Evolutionary conservation across 1,140 invertebrate species (phyloP).

Genomic region (Penaeus vannamei): DNA sequence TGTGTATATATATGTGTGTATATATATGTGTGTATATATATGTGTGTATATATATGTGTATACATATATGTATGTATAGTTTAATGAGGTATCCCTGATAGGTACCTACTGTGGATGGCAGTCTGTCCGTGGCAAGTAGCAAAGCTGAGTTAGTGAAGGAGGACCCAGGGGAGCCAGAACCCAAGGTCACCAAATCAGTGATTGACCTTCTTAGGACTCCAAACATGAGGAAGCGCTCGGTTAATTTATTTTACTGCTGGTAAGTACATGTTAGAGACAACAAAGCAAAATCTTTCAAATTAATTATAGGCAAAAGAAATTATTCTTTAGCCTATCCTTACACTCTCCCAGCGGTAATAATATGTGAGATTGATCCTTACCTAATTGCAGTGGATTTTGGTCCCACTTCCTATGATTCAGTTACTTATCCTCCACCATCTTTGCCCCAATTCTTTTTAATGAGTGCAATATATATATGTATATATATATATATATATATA

Average conservation of each 20-base stretch:
- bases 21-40: too few relatives aligned
- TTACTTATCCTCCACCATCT: background rate
- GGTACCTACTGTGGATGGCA: slow-evolving; percentile 45
- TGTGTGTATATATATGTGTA: too few relatives aligned
- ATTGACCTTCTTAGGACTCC: slow-evolving; percentile 73
- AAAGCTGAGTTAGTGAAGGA: slow-evolving; percentile 48
- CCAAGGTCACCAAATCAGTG: slow-evolving; percentile 10
- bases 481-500: too few relatives aligned
- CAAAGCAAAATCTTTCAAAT: background rate
- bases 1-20: too few relatives aligned
- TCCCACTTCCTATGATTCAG: slow-evolving; percentile 16
- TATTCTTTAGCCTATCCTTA: too few relatives aligned
- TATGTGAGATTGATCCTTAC: too few relatives aligned
- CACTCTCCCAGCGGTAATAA: too few relatives aligned
- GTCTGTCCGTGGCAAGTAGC: slow-evolving; percentile 39
- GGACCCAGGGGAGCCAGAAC: background rate
- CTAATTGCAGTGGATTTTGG: too few relatives aligned
- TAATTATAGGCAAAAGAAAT: too few relatives aligned
- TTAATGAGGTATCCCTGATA: background rate
- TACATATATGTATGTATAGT: too few relatives aligned
- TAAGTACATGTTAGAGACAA: slow-evolving; percentile 72
- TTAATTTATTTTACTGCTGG: slow-evolving; percentile 86
- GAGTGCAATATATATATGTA: too few relatives aligned
- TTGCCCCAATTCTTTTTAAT: too few relatives aligned
- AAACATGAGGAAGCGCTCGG: slow-evolving; percentile 80